These are phyloP conservation scores for Carollia perspicillata DNA, from an alignment of 2,113 vertebrate species.

Conservation along the genomic window DNA sequence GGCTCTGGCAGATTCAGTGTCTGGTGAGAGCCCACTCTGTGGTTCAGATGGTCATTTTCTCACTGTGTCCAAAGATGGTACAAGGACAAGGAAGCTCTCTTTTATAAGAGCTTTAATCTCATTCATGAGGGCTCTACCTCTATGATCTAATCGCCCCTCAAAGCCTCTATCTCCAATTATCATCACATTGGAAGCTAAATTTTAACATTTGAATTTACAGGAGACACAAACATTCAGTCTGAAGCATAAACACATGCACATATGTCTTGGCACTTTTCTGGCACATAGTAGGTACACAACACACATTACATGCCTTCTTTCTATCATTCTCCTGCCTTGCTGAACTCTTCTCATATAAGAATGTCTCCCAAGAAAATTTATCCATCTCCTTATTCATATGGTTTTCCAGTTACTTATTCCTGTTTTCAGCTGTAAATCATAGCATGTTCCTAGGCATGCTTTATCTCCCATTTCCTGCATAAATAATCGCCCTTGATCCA, in stretches of 20 bases:
- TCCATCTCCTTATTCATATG: neutral
- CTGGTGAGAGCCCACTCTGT: neutral
- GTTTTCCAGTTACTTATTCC: neutral
- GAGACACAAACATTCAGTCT: neutral
- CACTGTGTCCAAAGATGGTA: neutral
- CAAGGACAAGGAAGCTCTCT: neutral
- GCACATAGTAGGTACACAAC: neutral
- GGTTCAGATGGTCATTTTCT: neutral
- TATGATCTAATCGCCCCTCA: neutral
- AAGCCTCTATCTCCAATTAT: neutral
- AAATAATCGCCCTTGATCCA: constrained; percentile 5
- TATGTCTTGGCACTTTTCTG: neutral
- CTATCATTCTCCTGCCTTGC: neutral
- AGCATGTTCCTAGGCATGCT: neutral
- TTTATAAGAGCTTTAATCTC: neutral
- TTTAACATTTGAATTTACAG: neutral
- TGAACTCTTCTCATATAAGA: neutral
- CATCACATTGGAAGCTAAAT: neutral
- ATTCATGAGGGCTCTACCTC: neutral
- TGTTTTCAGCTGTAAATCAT: neutral
- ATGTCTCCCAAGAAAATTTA: neutral
- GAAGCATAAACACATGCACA: neutral
- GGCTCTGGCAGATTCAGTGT: neutral
- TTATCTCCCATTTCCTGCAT: constrained; percentile 39
- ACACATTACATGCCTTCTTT: neutral